phyloP scores from a whole-genome alignment of 1,140 invertebrate genomes.

The Penaeus chinensis region DNA sequence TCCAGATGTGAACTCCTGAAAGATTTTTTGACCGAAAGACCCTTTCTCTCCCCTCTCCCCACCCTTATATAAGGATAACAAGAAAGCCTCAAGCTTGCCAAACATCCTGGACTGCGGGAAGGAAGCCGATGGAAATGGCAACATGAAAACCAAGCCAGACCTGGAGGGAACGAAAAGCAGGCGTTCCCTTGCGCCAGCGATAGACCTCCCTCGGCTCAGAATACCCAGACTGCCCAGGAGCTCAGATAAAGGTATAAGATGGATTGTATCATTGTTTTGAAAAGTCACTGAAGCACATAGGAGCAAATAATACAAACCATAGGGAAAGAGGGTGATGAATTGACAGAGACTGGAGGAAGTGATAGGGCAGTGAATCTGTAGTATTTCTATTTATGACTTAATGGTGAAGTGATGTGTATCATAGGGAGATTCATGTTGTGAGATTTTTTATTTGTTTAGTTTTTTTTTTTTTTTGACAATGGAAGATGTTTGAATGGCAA shows the following conservation, averaged over 20 bases:
- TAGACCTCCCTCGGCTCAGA: constrained; percentile 52
- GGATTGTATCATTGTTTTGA: not conserved
- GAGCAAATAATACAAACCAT: not conserved
- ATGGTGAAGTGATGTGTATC: no score
- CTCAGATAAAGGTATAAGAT: constrained; percentile 51
- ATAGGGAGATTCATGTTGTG: no score
- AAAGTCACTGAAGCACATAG: not conserved
- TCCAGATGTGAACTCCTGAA: not conserved
- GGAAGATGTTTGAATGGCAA: no score
- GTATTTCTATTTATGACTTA: no score
- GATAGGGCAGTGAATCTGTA: no score
- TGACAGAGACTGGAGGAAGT: no score
- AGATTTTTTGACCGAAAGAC: not conserved
- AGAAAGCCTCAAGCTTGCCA: constrained; percentile 59
- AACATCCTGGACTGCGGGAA: constrained; percentile 60
- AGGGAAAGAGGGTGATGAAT: not conserved
- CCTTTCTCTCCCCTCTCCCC: constrained; percentile 21
- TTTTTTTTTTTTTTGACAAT: no score
- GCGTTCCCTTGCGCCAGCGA: constrained; percentile 52
- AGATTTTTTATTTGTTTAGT: no score
- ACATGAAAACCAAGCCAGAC: constrained; percentile 11
- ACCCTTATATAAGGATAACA: constrained; percentile 23
- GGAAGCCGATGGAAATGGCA: constrained; percentile 43
- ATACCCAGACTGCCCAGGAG: constrained; percentile 48
- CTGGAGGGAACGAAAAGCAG: constrained; percentile 37